A percentile compares a stretch with the other conserved stretches of the same genome.
Conservation (phyloP, 1,140 invertebrate species). For the Aporrectodea caliginosa region DNA sequence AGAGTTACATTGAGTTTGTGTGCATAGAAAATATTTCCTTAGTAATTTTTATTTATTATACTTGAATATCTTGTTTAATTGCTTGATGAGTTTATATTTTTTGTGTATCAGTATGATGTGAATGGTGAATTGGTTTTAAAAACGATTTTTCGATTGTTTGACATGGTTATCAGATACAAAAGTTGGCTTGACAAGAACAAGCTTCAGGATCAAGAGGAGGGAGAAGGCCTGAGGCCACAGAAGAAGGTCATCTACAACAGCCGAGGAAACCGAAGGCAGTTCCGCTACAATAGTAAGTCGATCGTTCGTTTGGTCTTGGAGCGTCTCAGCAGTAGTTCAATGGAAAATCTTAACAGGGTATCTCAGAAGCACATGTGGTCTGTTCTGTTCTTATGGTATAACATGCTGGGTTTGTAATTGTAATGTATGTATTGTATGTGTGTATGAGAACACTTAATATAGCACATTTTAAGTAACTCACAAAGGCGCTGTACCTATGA, state of each 20-base stretch:
- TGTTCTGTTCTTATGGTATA: no score
- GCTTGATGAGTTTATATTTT: not conserved
- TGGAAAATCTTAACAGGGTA: no score
- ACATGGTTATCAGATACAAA: conserved; percentile 59
- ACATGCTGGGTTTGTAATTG: no score
- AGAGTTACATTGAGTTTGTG: not conserved
- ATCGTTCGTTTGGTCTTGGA: no score
- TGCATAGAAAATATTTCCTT: conserved; percentile 2
- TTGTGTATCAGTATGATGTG: not conserved
- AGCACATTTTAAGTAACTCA: no score
- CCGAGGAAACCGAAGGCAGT: not conserved
- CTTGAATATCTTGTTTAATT: not conserved
- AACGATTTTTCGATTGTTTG: not conserved
- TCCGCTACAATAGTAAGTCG: not conserved
- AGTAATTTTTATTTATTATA: not conserved
- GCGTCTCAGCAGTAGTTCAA: no score
- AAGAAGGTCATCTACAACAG: not conserved
- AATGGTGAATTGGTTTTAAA: not conserved
- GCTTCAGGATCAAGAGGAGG: conserved; percentile 61
- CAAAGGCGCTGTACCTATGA: no score
- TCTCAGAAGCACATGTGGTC: no score
- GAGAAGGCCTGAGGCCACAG: conserved; percentile 61
- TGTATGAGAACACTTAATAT: no score
- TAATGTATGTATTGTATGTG: no score
- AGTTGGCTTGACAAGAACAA: conserved; percentile 82